A percentile compares a stretch with the other conserved stretches of the same genome.
Conservation (phyloP, 2,797 vertebrate species). For the Pyrrhura leucotis region DNA sequence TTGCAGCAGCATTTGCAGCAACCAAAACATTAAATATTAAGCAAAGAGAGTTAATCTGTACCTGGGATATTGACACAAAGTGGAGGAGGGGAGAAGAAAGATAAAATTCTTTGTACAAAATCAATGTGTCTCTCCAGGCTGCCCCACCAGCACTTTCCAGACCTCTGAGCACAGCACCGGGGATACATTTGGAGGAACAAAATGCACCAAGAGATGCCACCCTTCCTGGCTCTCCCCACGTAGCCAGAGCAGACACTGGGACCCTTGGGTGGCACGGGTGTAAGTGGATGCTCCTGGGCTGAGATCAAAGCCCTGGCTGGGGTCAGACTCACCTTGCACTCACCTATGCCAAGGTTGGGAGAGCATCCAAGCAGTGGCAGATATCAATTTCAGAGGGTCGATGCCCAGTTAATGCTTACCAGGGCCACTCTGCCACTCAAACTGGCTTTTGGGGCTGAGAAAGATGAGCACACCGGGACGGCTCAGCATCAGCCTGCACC, state of each 20-base stretch:
- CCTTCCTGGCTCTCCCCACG: fast-evolving
- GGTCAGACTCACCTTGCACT: not conserved
- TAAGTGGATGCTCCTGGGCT: not conserved
- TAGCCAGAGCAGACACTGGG: fast-evolving
- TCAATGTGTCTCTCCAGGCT: not conserved
- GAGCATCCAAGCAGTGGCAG: not conserved
- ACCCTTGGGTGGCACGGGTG: not conserved
- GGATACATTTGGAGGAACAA: not conserved
- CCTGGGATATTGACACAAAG: slow-evolving; percentile 18
- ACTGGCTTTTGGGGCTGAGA: not conserved
- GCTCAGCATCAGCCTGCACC: not conserved
- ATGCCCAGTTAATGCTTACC: not conserved
- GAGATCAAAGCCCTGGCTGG: not conserved
- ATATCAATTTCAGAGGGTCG: not conserved
- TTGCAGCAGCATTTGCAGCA: not conserved
- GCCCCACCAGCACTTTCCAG: fast-evolving
- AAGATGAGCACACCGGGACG: fast-evolving
- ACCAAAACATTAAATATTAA: slow-evolving; percentile 45
- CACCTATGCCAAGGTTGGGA: not conserved
- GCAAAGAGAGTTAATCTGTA: slow-evolving; percentile 47
- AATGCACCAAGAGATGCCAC: not conserved
- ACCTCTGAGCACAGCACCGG: fast-evolving
- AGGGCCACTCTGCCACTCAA: not conserved
- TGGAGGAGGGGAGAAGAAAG: not conserved
- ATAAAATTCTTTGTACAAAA: not conserved